phyloP scores from a whole-genome alignment of 2,888 invertebrate genomes.

The Brachynemurus nebulosus region DNA sequence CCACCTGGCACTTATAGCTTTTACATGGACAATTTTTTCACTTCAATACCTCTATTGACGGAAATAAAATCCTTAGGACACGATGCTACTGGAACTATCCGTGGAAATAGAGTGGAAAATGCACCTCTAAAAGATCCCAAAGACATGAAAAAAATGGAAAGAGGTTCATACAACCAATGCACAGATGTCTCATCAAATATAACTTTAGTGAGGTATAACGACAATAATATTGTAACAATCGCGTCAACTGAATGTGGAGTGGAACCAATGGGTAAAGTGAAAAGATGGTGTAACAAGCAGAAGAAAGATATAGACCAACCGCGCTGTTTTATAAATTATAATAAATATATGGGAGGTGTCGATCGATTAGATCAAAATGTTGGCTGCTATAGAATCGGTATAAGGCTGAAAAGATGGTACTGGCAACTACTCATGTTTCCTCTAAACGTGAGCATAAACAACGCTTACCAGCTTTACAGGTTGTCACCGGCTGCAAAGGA shows the following conservation, averaged over 20 bases:
- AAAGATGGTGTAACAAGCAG: not conserved
- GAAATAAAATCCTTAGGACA: not conserved
- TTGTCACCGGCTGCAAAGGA: too few species aligned
- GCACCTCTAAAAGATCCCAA: not conserved
- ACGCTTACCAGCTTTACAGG: too few species aligned
- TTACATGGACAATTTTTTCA: conserved; percentile 1
- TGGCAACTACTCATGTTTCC: not conserved
- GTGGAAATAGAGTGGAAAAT: not conserved
- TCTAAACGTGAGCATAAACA: too few species aligned
- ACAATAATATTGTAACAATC: not conserved
- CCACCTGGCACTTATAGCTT: not conserved
- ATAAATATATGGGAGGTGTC: conserved; percentile 17
- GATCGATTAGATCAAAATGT: conserved; percentile 20
- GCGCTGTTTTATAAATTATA: conserved; percentile 14
- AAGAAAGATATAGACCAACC: not conserved
- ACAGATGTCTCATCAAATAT: not conserved
- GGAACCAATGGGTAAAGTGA: not conserved
- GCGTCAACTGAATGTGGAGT: not conserved
- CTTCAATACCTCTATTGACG: not conserved
- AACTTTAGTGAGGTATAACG: not conserved
- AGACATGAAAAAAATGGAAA: not conserved
- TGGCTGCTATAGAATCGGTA: conserved; percentile 14
- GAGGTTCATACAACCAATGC: not conserved
- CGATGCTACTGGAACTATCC: not conserved
- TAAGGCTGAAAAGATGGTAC: not conserved